Evolutionary conservation across 2,113 vertebrate species (phyloP).

Genomic region (Hippocampus guttulatus): DNA sequence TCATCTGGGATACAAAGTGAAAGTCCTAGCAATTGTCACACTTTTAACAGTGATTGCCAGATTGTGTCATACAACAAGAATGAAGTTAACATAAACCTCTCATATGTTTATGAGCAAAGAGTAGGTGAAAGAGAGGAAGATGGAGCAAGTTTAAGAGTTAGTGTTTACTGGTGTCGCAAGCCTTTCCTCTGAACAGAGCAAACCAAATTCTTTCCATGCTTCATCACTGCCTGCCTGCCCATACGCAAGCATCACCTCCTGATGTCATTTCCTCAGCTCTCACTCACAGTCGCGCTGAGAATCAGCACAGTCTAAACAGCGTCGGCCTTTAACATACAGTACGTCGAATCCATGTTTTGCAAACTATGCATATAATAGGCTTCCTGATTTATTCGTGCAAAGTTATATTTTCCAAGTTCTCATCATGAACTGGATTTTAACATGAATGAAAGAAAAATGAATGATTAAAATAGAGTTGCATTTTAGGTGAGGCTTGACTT

Average conservation of each 20-base stretch:
- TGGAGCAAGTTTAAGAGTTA: conserved; percentile 36
- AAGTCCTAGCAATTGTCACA: conserved; percentile 51
- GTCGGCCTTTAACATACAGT: conserved; percentile 13
- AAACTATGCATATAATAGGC: not conserved
- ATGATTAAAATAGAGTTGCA: not conserved
- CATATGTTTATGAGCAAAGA: conserved; percentile 44
- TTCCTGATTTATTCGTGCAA: not conserved
- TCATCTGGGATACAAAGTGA: conserved; percentile 43
- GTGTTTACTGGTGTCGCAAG: conserved; percentile 61
- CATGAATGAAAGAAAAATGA: conserved; percentile 1
- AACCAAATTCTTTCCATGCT: conserved; percentile 69
- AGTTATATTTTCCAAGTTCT: not conserved
- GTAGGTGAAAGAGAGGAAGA: conserved; percentile 25
- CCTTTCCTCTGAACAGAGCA: conserved; percentile 58
- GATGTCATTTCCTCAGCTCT: conserved; percentile 67
- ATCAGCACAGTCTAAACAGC: conserved; percentile 29
- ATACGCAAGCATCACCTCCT: conserved; percentile 56
- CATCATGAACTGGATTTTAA: conserved; percentile 7
- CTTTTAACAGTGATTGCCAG: conserved; percentile 35
- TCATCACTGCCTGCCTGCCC: conserved; percentile 62
- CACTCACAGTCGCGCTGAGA: conserved; percentile 47
- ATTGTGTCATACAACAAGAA: conserved; percentile 58
- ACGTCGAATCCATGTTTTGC: not conserved
- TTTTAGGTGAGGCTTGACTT: not conserved
- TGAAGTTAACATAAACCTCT: conserved; percentile 44